These are phyloP conservation scores for Gorsachius goisagi DNA, from an alignment of 2,113 vertebrate genomes.

Conservation along the genomic window DNA sequence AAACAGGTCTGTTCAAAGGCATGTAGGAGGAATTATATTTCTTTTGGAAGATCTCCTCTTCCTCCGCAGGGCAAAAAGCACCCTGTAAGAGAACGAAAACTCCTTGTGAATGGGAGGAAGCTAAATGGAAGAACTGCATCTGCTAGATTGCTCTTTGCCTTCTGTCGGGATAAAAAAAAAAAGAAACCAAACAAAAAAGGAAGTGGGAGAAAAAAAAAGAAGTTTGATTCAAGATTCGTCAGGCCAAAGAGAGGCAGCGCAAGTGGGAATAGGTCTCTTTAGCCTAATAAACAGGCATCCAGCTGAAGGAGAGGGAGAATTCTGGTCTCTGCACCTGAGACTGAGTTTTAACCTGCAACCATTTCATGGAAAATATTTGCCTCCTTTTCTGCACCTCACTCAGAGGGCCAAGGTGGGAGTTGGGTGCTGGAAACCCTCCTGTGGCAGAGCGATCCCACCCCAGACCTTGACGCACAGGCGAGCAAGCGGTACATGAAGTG, in stretches of 20 bases:
- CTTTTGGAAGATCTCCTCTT: constrained; percentile 36
- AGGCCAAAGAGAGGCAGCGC: neutral
- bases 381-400: neutral
- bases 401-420: neutral
- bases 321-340: neutral
- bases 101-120: neutral
- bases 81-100: neutral
- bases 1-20: constrained; percentile 51
- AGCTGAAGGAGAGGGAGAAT: neutral
- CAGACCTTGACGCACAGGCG: rapidly evolving
- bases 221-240: neutral
- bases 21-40: constrained; percentile 39
- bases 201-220: neutral
- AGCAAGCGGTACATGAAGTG: rapidly evolving
- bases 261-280: neutral
- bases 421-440: neutral
- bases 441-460: neutral
- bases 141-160: neutral
- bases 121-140: constrained; percentile 9
- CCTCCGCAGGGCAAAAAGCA: neutral
- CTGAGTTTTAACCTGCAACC: neutral
- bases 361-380: neutral
- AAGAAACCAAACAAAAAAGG: too few relatives aligned
- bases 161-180: neutral
- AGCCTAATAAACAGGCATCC: neutral